Conservation (phyloP, 2,797 vertebrate genomes). For the Paramormyrops hopkinsi region DNA sequence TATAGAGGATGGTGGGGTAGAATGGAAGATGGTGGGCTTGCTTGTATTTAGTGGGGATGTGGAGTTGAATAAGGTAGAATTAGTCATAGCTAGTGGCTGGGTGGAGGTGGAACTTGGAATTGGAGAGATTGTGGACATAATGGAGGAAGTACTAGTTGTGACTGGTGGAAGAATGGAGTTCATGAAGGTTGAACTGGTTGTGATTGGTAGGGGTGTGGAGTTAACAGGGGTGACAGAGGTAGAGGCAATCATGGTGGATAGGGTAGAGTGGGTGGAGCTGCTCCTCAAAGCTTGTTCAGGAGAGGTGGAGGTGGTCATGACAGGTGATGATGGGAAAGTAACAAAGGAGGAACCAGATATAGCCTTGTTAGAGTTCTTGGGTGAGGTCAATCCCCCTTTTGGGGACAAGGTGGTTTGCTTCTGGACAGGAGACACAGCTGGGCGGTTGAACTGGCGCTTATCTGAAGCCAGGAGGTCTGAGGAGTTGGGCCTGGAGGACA, state of each 20-base stretch:
- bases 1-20: conserved; percentile 15
- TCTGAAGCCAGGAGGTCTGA: conserved; percentile 54
- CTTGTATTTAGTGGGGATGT: background rate
- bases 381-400: conserved; percentile 15
- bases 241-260: conserved; percentile 14
- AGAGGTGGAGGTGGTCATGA: background rate
- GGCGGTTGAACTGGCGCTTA: conserved; percentile 61
- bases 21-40: background rate
- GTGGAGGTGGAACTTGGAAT: background rate
- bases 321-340: background rate
- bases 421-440: conserved; percentile 32
- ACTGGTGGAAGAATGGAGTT: background rate
- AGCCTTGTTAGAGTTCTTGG: conserved; percentile 15
- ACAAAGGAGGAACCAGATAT: conserved; percentile 16
- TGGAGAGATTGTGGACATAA: background rate
- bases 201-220: background rate
- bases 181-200: background rate
- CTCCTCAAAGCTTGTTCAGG: background rate
- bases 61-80: background rate
- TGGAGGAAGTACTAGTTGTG: background rate
- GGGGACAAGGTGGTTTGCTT: conserved; percentile 39
- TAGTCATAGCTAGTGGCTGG: background rate
- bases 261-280: background rate
- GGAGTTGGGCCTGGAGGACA: conserved; percentile 55
- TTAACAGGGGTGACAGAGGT: background rate